These are phyloP conservation scores for Pachycephala philippinensis DNA, from an alignment of 2,113 vertebrate species.

Conservation along the genomic window DNA sequence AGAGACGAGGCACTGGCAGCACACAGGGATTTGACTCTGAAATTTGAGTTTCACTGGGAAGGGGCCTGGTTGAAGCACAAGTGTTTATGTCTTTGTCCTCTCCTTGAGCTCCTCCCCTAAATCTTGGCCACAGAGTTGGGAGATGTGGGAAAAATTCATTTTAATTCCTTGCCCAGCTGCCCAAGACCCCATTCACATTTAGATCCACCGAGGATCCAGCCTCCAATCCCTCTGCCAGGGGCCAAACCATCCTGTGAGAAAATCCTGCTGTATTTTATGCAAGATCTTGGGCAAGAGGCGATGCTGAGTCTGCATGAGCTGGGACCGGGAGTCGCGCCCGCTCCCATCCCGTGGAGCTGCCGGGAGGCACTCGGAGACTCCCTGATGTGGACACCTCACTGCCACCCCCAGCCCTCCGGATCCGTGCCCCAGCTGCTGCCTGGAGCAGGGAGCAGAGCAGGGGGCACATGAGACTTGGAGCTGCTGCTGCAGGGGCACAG, in stretches of 20 bases:
- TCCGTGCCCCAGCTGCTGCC: background rate
- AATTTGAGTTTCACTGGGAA: background rate
- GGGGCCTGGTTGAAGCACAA: background rate
- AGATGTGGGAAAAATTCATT: background rate
- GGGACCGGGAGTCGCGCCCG: background rate
- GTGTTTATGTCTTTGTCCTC: rapidly evolving
- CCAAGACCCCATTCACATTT: rapidly evolving
- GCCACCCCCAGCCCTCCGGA: background rate
- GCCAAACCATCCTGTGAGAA: background rate
- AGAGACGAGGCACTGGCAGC: background rate
- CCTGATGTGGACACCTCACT: rapidly evolving
- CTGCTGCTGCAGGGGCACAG: background rate
- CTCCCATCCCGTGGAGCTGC: background rate
- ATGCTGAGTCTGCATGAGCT: background rate
- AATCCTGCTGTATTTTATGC: background rate
- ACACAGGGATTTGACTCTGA: background rate
- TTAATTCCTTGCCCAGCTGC: background rate
- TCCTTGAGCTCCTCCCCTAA: background rate
- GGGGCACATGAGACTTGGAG: rapidly evolving
- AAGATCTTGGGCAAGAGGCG: background rate
- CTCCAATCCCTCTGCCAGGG: background rate
- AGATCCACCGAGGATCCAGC: rapidly evolving
- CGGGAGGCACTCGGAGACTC: rapidly evolving
- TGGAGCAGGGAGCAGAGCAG: rapidly evolving
- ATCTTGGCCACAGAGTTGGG: background rate